Percentiles rank a stretch among this genome's conserved stretches.
Conservation (phyloP, 2,888 invertebrate genomes). For the Subacronicta megacephala region DNA sequence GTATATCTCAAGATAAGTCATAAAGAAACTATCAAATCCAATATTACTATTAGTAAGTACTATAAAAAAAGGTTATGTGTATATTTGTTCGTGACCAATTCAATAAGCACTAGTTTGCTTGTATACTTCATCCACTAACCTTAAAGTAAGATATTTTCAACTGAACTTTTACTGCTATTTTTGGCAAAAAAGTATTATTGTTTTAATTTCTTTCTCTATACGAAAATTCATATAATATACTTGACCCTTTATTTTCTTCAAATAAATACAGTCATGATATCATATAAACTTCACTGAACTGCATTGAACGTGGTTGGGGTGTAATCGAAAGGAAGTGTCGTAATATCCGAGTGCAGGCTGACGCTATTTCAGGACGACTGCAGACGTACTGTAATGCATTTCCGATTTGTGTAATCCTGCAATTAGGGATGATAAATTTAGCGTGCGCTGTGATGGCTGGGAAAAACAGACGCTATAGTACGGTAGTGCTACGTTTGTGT, state of each 20-base stretch:
- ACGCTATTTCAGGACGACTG: constrained; percentile 29
- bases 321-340: constrained; percentile 61
- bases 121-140: too few relatives aligned
- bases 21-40: too few relatives aligned
- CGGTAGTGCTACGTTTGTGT: too few relatives aligned
- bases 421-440: constrained; percentile 36
- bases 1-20: too few relatives aligned
- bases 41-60: too few relatives aligned
- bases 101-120: too few relatives aligned
- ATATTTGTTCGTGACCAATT: too few relatives aligned
- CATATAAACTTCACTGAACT: constrained; percentile 8
- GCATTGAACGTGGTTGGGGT: constrained; percentile 34
- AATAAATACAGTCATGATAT: not conserved
- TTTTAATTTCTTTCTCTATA: not conserved
- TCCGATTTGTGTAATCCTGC: constrained; percentile 37
- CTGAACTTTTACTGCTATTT: too few relatives aligned
- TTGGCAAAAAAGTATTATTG: too few relatives aligned
- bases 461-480: not conserved
- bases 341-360: constrained; percentile 58
- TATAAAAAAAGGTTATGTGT: too few relatives aligned
- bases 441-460: constrained; percentile 5
- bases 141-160: too few relatives aligned
- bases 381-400: constrained; percentile 41
- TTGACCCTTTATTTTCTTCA: not conserved
- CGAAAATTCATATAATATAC: not conserved